Evolutionary conservation across 2,797 vertebrate species (phyloP).

Genomic region (Oreonectes daqikongensis): DNA sequence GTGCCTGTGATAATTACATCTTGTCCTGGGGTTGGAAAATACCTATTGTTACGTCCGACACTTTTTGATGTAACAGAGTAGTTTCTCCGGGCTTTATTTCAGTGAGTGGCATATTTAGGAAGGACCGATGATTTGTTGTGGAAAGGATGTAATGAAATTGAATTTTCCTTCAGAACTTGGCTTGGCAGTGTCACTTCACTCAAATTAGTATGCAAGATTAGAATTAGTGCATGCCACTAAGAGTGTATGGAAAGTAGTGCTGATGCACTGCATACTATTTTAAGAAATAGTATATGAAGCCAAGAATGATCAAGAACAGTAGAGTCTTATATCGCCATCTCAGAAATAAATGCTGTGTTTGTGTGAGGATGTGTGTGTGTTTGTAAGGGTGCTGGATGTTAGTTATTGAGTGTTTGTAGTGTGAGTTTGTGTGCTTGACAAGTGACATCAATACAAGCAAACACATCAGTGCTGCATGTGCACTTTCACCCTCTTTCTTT

Average conservation of each 20-base stretch:
- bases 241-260: not conserved
- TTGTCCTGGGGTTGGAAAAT: conserved; percentile 62
- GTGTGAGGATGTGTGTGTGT: not conserved
- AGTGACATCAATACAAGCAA: not conserved
- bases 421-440: not conserved
- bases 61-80: conserved; percentile 39
- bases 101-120: conserved; percentile 36
- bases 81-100: conserved; percentile 21
- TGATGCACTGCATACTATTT: not conserved
- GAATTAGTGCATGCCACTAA: not conserved
- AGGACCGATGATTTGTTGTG: not conserved
- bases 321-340: no score
- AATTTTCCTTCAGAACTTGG: not conserved
- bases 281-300: not conserved
- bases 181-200: not conserved
- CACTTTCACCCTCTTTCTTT: no score
- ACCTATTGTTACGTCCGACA: conserved; percentile 42
- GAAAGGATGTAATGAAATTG: not conserved
- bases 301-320: no score
- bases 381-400: not conserved
- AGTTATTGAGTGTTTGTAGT: not conserved
- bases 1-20: conserved; percentile 60
- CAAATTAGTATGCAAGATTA: not conserved
- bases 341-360: no score
- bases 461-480: no score